Base-by-base conservation (phyloP, 2,113 vertebrate species). In the Dicentrarchus labrax region DNA sequence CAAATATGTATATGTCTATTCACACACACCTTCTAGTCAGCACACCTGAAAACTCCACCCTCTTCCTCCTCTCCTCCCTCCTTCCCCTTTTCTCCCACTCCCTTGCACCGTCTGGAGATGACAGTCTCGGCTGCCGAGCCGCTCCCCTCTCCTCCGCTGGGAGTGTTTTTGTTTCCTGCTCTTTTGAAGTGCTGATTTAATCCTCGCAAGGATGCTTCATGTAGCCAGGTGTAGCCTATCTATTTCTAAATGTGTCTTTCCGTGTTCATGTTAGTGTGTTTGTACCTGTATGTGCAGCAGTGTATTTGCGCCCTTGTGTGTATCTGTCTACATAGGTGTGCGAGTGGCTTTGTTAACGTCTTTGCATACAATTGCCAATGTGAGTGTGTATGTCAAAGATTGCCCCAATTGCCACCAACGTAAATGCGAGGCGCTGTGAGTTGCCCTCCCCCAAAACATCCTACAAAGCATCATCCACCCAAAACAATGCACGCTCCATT, bases 151-250 rank as follows among this genome's bases (percentile, higher is more conserved):
- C 91, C 93, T 94, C 93, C 89, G 21, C 76, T 87, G 90, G 93
- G 94, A 93, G 80, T 91, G 92, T 91, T 94, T 92, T 94, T 85
- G 87, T 94, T 93, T 94, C 90, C 90, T 89, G 85, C 90, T 94
- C 92, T 91, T 96, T 95, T 95, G 94, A 96, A 95, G 95, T 94
- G 94, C 91, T 93, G 94, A 94, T 95, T 95, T 94, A 95, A 95
- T 94, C 94, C 95, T 94, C 88, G 76, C 87, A 90, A 93, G 89
- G 90, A 92, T 92, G 90, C 87, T 57, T 83, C 87, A 69, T 81
- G 79, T 88, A 93, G 91, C 94, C 91, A 94, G 91, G 93, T 93
- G 92, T 93, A 91, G 89, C 92, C 90, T 88, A 84, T 90, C 89
- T 90, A 69, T 78, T 88, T 83, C 89, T 82, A 87, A 89, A 83